Percentiles rank a stretch among this genome's conserved stretches.
Evolutionary conservation across 2,888 invertebrate genomes (phyloP).

Genomic region (Erannis defoliaria): DNA sequence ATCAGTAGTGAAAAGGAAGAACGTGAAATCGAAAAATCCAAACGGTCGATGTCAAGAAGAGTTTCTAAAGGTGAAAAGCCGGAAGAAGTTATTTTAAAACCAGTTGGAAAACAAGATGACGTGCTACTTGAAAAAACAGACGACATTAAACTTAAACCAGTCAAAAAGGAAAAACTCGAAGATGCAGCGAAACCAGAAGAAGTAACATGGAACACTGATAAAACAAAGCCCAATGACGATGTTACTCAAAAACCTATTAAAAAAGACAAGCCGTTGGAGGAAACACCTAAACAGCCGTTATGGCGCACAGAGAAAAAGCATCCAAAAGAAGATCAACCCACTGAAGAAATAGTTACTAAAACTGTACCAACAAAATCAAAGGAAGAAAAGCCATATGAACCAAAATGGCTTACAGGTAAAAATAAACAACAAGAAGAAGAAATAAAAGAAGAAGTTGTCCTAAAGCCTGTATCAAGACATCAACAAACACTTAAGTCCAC

Average conservation of each 20-base stretch:
- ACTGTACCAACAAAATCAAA: slow-evolving; percentile 50
- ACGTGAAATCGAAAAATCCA: slow-evolving; percentile 13
- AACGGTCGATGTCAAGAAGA: slow-evolving; percentile 6
- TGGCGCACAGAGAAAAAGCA: slow-evolving; percentile 47
- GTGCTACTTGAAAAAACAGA: slow-evolving; percentile 62
- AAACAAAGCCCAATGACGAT: slow-evolving; percentile 51
- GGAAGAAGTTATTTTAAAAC: slow-evolving; percentile 8
- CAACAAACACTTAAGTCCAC: slow-evolving; percentile 65
- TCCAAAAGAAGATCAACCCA: slow-evolving; percentile 44
- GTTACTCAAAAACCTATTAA: slow-evolving; percentile 38
- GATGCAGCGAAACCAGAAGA: slow-evolving; percentile 58
- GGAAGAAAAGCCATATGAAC: slow-evolving; percentile 53
- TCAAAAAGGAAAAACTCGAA: slow-evolving; percentile 47
- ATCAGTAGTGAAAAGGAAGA: slow-evolving; percentile 56
- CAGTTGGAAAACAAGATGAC: slow-evolving; percentile 20
- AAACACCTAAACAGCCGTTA: slow-evolving; percentile 53
- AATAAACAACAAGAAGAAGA: slow-evolving; percentile 49
- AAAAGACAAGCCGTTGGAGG: slow-evolving; percentile 48
- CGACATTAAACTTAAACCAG: slow-evolving; percentile 68
- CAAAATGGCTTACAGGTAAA: slow-evolving; percentile 56
- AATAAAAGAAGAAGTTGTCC: slow-evolving; percentile 48
- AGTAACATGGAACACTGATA: slow-evolving; percentile 57
- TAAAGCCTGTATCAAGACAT: slow-evolving; percentile 75
- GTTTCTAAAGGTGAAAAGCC: slow-evolving; percentile 27
- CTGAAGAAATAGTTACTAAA: slow-evolving; percentile 42